These are phyloP conservation scores for Microctonus hyperodae DNA, from an alignment of 2,888 invertebrate genomes.

Conservation along the genomic window DNA sequence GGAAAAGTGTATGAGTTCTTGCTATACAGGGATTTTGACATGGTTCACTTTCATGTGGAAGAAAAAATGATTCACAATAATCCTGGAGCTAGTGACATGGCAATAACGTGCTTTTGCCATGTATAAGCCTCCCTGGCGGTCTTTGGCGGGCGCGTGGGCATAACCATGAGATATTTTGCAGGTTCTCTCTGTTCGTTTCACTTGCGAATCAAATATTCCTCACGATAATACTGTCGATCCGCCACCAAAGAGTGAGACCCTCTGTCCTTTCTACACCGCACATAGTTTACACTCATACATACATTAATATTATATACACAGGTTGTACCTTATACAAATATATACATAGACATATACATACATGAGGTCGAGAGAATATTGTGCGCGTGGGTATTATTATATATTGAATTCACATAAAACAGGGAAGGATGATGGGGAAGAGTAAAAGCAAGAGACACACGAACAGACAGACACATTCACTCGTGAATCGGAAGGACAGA, in stretches of 20 bases:
- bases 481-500: constrained; percentile 26
- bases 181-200: background rate
- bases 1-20: background rate
- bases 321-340: no score
- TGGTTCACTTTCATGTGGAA: constrained; percentile 54
- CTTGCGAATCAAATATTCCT: constrained; percentile 10
- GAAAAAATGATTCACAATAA: constrained; percentile 58
- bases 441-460: constrained; percentile 16
- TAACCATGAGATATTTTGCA: background rate
- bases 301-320: background rate
- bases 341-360: background rate
- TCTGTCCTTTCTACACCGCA: constrained; percentile 32
- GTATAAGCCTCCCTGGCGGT: constrained; percentile 45
- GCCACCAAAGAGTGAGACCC: constrained; percentile 40
- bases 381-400: constrained; percentile 47
- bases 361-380: constrained; percentile 2
- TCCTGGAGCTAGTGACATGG: constrained; percentile 57
- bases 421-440: constrained; percentile 44
- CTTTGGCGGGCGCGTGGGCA: background rate
- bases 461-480: constrained; percentile 15
- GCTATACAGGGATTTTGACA: background rate
- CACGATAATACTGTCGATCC: background rate
- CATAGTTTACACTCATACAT: no score
- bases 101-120: constrained; percentile 50
- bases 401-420: constrained; percentile 54